Percentiles rank a stretch among this genome's conserved stretches.
phyloP scores from a whole-genome alignment of 2,113 vertebrate genomes.

The Anguilla rostrata region DNA sequence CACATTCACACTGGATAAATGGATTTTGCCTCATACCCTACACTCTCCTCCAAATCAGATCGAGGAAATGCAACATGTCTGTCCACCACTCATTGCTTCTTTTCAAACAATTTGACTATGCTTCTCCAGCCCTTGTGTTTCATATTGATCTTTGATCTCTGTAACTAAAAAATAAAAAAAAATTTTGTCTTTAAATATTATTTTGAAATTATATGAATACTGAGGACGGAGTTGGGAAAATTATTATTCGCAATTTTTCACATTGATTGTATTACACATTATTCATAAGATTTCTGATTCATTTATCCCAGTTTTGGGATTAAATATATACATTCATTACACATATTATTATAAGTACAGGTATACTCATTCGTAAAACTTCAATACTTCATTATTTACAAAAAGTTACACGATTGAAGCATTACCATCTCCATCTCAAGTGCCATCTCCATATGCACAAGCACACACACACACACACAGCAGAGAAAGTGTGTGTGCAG shows the following conservation, averaged over 20 bases:
- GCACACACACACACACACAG: background rate
- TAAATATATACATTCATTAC: background rate
- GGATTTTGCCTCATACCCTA: background rate
- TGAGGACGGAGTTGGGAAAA: too few relatives aligned
- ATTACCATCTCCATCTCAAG: too few relatives aligned
- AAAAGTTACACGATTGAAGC: too few relatives aligned
- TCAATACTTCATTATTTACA: background rate
- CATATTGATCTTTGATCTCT: too few relatives aligned
- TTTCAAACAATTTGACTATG: too few relatives aligned
- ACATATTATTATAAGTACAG: background rate
- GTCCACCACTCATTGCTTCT: background rate
- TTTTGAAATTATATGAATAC: too few relatives aligned
- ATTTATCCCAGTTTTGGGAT: background rate
- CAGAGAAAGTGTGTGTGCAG: background rate
- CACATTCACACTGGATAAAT: background rate
- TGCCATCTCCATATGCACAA: background rate
- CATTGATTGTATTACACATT: background rate
- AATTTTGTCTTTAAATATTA: too few relatives aligned
- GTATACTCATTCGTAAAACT: too few relatives aligned
- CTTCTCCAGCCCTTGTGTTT: too few relatives aligned
- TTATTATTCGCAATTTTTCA: background rate
- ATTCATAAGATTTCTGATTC: background rate
- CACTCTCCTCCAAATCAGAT: background rate
- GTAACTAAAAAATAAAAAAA: too few relatives aligned
- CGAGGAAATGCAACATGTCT: background rate